A percentile compares a stretch with the other conserved stretches of the same genome.
Conservation (phyloP, 2,797 vertebrate genomes). For the Harpagifer antarcticus region DNA sequence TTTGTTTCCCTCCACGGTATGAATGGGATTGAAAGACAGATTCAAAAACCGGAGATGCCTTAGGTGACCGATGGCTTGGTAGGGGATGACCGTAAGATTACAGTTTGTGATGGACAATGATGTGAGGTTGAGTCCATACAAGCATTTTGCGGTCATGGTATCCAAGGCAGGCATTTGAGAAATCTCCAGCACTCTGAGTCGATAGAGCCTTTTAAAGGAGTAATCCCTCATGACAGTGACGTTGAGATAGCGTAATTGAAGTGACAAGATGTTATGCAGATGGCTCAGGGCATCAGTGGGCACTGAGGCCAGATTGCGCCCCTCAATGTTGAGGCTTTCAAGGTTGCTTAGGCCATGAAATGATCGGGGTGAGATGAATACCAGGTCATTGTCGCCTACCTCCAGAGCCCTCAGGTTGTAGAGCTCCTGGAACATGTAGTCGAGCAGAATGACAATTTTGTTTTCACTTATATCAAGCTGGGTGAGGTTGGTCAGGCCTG, state of each 20-base stretch:
- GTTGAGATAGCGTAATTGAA: slow-evolving; percentile 93
- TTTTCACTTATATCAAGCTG: slow-evolving; percentile 98
- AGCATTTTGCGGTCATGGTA: slow-evolving; percentile 94
- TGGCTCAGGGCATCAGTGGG: slow-evolving; percentile 97
- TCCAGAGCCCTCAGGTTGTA: slow-evolving; percentile 97
- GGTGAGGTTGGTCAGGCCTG: slow-evolving; percentile 97
- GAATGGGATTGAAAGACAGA: slow-evolving; percentile 96
- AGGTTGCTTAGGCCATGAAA: slow-evolving; percentile 97
- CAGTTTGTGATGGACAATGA: slow-evolving; percentile 95
- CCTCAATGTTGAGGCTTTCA: slow-evolving; percentile 95
- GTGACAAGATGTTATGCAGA: slow-evolving; percentile 93
- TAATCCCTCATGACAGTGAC: slow-evolving; percentile 95
- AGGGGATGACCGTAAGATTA: slow-evolving; percentile 94
- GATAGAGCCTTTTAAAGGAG: slow-evolving; percentile 95
- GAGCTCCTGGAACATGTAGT: slow-evolving; percentile 99
- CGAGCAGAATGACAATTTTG: slow-evolving; percentile 98
- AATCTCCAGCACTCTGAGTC: slow-evolving; percentile 94
- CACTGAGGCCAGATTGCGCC: slow-evolving; percentile 94
- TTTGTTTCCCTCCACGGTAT: slow-evolving; percentile 94
- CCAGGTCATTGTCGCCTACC: slow-evolving; percentile 97
- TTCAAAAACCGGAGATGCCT: slow-evolving; percentile 96
- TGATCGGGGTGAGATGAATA: slow-evolving; percentile 96
- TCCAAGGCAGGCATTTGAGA: slow-evolving; percentile 95
- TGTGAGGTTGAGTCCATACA: slow-evolving; percentile 96
- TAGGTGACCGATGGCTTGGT: slow-evolving; percentile 94